phyloP scores from a whole-genome alignment of 2,797 vertebrate species.

The Microtus obscurus region DNA sequence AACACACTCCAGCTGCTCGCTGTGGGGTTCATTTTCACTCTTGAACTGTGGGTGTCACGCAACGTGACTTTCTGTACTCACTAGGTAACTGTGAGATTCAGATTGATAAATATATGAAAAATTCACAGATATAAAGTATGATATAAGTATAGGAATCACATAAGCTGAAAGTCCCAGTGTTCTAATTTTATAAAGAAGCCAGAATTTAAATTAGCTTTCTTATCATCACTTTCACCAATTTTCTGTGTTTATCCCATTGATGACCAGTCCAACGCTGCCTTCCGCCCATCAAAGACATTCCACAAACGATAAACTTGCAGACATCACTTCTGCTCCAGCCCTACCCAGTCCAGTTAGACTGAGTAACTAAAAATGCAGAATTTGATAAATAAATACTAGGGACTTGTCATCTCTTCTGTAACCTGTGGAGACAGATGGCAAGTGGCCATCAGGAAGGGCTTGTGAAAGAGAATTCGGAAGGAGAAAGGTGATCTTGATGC shows the following conservation, averaged over 20 bases:
- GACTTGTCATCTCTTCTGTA: constrained; percentile 22
- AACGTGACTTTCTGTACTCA: background rate
- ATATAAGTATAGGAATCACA: background rate
- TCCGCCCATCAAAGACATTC: background rate
- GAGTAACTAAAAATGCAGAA: background rate
- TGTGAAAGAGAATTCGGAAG: constrained; percentile 83
- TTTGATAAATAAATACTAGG: constrained; percentile 11
- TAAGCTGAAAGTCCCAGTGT: background rate
- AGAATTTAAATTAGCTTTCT: background rate
- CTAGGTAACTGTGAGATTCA: background rate
- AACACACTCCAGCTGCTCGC: background rate
- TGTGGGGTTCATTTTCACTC: background rate
- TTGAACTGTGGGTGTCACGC: background rate
- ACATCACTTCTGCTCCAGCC: background rate
- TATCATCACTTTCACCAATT: background rate
- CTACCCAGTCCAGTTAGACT: background rate
- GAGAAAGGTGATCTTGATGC: constrained; percentile 83
- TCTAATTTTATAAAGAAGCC: background rate
- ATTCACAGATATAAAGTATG: constrained; percentile 17
- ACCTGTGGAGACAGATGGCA: constrained; percentile 70
- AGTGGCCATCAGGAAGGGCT: constrained; percentile 77
- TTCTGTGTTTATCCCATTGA: background rate
- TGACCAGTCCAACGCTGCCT: background rate
- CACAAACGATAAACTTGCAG: background rate
- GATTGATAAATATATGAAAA: background rate